phyloP scores from a whole-genome alignment of 2,888 invertebrate species.

The Schrankia costaestrigalis region DNA sequence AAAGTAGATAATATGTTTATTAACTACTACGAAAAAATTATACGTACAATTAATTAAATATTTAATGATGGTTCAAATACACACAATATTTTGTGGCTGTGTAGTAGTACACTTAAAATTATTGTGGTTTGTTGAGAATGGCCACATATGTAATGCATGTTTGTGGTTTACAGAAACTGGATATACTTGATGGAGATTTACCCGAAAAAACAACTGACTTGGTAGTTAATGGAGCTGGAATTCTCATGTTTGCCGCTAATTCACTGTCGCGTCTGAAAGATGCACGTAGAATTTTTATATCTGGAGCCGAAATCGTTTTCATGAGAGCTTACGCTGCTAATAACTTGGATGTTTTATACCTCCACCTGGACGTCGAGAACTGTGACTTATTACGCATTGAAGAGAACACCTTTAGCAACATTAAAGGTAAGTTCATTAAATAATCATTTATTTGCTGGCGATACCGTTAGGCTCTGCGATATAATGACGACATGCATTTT shows the following conservation, averaged over 20 bases:
- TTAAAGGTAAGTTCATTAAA: conserved; percentile 65
- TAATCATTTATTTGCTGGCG: conserved; percentile 7
- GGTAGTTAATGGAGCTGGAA: conserved; percentile 77
- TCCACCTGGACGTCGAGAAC: conserved; percentile 81
- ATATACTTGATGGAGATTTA: conserved; percentile 73
- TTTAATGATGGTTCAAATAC: too few relatives aligned
- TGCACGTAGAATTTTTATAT: conserved; percentile 77
- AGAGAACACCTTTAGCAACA: conserved; percentile 82
- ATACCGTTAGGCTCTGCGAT: conserved; percentile 15
- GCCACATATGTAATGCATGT: conserved; percentile 7
- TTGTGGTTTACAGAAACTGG: conserved; percentile 63
- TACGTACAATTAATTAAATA: too few relatives aligned
- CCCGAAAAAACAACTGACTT: conserved; percentile 82
- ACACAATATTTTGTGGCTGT: too few relatives aligned
- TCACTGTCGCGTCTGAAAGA: conserved; percentile 80
- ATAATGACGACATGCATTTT: conserved; percentile 1
- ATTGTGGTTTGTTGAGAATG: background rate
- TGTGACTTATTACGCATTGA: conserved; percentile 82
- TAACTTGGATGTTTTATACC: conserved; percentile 80
- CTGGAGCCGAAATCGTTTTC: conserved; percentile 73
- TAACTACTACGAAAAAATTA: too few relatives aligned
- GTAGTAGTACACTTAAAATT: background rate
- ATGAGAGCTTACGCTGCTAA: conserved; percentile 82
- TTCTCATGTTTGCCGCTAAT: conserved; percentile 76
- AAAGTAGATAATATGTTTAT: too few relatives aligned